Conservation (phyloP, 2,797 vertebrate species). For the Sarcophilus harrisii region DNA sequence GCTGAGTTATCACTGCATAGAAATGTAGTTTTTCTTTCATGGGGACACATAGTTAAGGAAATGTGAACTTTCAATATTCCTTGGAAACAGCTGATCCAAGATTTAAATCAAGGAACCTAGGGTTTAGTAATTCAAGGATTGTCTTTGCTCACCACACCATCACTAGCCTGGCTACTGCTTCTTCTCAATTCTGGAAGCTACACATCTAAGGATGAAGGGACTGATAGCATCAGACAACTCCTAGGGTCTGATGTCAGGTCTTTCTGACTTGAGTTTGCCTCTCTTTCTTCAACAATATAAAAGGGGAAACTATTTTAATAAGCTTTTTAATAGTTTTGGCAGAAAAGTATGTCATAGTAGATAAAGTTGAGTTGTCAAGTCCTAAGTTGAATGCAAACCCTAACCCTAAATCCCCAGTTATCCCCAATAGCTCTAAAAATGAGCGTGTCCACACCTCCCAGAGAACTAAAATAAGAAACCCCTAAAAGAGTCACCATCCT, state of each 20-base stretch:
- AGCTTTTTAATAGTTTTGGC: not conserved
- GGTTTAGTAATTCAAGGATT: not conserved
- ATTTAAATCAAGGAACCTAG: not conserved
- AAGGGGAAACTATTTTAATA: not conserved
- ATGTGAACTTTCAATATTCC: not conserved
- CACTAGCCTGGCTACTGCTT: not conserved
- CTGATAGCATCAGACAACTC: not conserved
- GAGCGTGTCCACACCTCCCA: not conserved
- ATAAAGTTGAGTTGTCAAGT: not conserved
- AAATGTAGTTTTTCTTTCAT: not conserved
- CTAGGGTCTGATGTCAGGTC: not conserved
- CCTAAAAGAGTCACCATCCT: not conserved
- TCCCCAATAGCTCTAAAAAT: not conserved
- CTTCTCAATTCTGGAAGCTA: not conserved
- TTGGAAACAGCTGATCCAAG: not conserved
- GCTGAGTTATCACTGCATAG: not conserved
- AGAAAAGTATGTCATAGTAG: not conserved
- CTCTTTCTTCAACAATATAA: not conserved
- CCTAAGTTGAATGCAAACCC: not conserved
- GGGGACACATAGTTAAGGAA: not conserved
- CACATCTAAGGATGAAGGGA: not conserved
- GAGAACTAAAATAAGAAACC: not conserved
- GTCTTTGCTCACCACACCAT: not conserved
- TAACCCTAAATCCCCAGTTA: not conserved
- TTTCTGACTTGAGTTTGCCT: not conserved